Base-by-base conservation (phyloP, 2,113 vertebrate species). In the Lipotes vexillifer region DNA sequence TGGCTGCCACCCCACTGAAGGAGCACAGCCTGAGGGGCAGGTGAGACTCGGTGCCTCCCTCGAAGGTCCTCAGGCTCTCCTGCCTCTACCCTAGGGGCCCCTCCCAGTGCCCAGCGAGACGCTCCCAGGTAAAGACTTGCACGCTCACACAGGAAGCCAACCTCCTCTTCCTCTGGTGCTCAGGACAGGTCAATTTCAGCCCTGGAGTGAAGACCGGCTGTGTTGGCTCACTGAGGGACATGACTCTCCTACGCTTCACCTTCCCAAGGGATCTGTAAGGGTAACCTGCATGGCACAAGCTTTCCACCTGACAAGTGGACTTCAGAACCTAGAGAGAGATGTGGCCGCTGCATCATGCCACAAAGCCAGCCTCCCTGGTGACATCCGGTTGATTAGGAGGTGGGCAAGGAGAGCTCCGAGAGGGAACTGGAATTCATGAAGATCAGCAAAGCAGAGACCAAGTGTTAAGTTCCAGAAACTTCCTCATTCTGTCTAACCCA, bases 101-200 rank as follows among this genome's bases (percentile, higher is more conserved):
- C 65, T 13, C 25, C 17, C 12, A 61, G 52, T 49, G 31, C 41
- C 49, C 46, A 27, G 57, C 5, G n/a, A 17, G 61, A 36, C 8
- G 36, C 57, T 55, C 38, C 18, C 18, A 65, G 88, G 33, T 23
- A 46, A 38, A 85, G 66, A 88, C 15, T 0, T 15, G 14, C 3
- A 2, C 12, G 4, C 17, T 31, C 18, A 11, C 0, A 21, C 10
- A 5, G 2, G 14, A 0, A 2, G 7, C 52, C 61, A 29, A 31
- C 6, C 23, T 38, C 77, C 80, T 44, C 36, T n/a, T 61, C n/a
- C 38, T 49, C 38, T 6, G 15, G 29, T 33, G 75, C 36, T 49
- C 31, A 33, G 25, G 31, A 78, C 12, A 17, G 23, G 78, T 29
- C 38, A 8, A 1, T 41, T 69, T 59, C 57, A 75, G 87, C 17